These are phyloP conservation scores for Nesometra sesokonis DNA, from an alignment of 35 echinoderm and acorn worm genomes.

Conservation along the genomic window DNA sequence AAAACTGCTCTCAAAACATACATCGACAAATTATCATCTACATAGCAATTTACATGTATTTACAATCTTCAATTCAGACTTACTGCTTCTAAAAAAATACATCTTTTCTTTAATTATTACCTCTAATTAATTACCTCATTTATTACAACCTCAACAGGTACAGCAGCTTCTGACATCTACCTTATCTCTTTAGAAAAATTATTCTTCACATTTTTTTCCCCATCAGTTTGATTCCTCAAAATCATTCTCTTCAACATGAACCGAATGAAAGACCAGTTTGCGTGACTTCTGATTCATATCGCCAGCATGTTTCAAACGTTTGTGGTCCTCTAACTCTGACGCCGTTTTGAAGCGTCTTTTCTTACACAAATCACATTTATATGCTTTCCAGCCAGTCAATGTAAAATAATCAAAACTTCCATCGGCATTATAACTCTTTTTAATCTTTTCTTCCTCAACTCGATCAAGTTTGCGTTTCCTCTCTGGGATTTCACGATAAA, in stretches of 20 bases:
- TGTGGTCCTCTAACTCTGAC: conserved; percentile 91
- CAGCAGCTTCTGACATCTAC: no score
- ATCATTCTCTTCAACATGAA: background rate
- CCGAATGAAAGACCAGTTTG: background rate
- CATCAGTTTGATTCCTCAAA: background rate
- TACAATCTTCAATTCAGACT: no score
- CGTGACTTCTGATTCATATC: background rate
- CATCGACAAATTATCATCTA: background rate
- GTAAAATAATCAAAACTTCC: conserved; percentile 99
- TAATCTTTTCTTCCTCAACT: conserved; percentile 91
- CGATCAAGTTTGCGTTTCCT: conserved; percentile 81
- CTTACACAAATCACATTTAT: conserved; percentile 96
- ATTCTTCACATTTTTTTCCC: background rate
- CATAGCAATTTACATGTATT: background rate
- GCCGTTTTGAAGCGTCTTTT: conserved; percentile 93
- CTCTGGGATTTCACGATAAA: conserved; percentile 92
- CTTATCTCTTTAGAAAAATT: no score
- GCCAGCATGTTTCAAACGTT: conserved; percentile 53
- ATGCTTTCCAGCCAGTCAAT: conserved; percentile 97
- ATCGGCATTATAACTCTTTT: conserved; percentile 96
- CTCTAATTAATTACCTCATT: no score
- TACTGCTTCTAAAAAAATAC: no score
- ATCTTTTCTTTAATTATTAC: no score
- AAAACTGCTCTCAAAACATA: background rate
- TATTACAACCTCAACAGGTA: no score